Evolutionary conservation across 2,113 vertebrate genomes (phyloP).

Genomic region (Tragelaphus scriptus): DNA sequence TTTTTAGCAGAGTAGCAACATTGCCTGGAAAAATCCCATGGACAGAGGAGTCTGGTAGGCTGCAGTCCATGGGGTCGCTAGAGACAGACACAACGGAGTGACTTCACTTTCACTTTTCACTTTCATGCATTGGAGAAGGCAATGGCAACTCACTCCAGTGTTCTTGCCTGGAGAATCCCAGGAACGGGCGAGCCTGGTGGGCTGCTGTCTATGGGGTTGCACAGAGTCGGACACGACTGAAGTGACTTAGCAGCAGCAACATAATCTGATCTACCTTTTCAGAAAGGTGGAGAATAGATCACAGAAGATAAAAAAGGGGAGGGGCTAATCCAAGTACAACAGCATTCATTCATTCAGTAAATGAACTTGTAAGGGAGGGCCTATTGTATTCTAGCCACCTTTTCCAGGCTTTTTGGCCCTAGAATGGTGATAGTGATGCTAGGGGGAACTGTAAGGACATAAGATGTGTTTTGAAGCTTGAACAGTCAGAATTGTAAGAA

Average conservation of each 20-base stretch:
- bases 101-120: no score
- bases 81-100: no score
- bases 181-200: no score
- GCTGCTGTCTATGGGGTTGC: no score
- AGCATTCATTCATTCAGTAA: background rate
- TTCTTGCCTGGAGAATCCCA: no score
- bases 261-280: background rate
- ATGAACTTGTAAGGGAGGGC: background rate
- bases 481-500: background rate
- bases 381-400: background rate
- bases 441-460: background rate
- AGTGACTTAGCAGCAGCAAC: background rate
- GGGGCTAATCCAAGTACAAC: background rate
- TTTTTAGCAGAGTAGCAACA: background rate
- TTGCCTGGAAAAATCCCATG: no score
- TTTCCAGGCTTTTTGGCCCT: background rate
- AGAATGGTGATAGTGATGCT: background rate
- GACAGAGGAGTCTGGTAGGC: no score
- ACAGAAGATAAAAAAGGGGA: background rate
- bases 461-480: background rate
- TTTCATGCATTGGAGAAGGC: no score
- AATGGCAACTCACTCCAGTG: no score
- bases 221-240: no score
- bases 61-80: no score
- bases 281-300: background rate